Base-by-base conservation (phyloP, 1,140 invertebrate species). In the Aporrectodea caliginosa region DNA sequence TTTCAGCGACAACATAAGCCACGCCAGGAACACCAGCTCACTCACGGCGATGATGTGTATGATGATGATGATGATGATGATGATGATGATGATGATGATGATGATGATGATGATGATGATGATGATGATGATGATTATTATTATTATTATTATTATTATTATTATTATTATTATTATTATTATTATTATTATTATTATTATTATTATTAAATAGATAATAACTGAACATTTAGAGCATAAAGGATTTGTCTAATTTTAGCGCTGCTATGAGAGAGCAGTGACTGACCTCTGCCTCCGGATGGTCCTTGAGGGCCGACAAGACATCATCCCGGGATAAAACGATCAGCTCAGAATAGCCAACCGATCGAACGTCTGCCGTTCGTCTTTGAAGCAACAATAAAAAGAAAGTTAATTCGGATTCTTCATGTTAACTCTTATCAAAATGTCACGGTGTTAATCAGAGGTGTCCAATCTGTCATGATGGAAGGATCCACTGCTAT, bases 261-360 rank as follows among this genome's bases (percentile, higher is more conserved):
- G 6, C 6, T 58, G 43, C 6, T 6, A 58, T 22, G 43, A 58
- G 6, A 22, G 22, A 12, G 43, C 43, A 22, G 35, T 76, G 32
- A 69, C 81, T 82, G 85, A 97, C 95, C 88, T 98, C 94, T 0
- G 96, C 96, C 87, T 98, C 95, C 0, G 96, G 96, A 84, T 98
- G 97, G 86, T 98, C 96, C 86, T 97, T 97, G 92, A 98, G 95
- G 1, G 96, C 96, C 0, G 93, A 92, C 14, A 98, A 86, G 0
- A 98, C 95, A 84, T 98, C 96, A 88, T 98, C 95, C 27, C 95
- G 90, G 0, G 95, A 97, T 0, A 98, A 88, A 69, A 95, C 97
- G 88, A 98, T 98, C 1, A 98, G 90, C 86, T 98, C 96, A 0
- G 95, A 95, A 84, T 98, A 98, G 0, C 96, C 96, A 1, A 98